Evolutionary conservation across 2,113 vertebrate genomes (phyloP), one percentile per base, ranked within the genome.

Genomic region (Protobothrops mucrosquamatus): DNA sequence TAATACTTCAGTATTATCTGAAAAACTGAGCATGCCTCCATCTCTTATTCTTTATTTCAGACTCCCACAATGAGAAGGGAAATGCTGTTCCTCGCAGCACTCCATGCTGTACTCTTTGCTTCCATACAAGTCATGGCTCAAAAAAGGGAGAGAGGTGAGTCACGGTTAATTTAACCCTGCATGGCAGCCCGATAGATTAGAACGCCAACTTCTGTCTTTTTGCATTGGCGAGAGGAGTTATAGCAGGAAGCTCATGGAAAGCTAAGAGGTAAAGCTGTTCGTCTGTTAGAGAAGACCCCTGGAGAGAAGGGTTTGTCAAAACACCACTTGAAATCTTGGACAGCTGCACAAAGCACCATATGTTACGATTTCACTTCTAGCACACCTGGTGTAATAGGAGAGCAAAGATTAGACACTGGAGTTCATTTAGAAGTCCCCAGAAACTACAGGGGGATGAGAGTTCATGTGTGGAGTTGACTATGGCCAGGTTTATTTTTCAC

Each of bases 71-170:
- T 97, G 97, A 96, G 93, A 0, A 2, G 94, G 91, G 0, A n/a
- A 34, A 48, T 96, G 85, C 92, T 97, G 86, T 93, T 97, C 46
- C 89, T 97, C 2, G 24, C 95, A 0, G 1, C 94, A 48, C 93
- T 97, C 26, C 93, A 86, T 51, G 92, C 91, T 0, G 6, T 0
- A 0, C 64, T 97, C 26, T 92, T 97, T 64, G 48, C 86, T 56
- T 69, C 90, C 10, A 69, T 8, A 0, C 87, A 92, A 29, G 69
- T 93, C 0, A 2, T 1, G 0, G 95, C 94, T 0, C 96, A 97
- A 95, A 97, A 96, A 92, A 96, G 94, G 89, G 97, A 39, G 94
- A 95, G 94, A 96, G 64, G 96, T 91, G 69, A n/a, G 85, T 90
- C 43, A 2, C 55, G 15, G 6, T 54, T 64, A 81, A 39, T 15